Conservation (phyloP, 1,140 invertebrate species). For the Probaryconus sp. region DNA sequence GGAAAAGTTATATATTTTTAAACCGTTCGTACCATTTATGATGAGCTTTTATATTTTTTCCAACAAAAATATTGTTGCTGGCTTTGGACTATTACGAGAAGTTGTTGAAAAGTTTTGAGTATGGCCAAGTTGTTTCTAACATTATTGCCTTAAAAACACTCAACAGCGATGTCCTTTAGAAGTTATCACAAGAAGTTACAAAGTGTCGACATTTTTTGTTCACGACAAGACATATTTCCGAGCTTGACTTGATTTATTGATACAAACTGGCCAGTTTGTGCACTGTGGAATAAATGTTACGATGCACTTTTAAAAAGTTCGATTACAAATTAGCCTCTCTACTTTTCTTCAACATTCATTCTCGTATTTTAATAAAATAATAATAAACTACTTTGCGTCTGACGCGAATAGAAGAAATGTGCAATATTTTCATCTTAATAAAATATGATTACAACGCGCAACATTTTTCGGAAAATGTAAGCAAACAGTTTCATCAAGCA, state of each 20-base stretch:
- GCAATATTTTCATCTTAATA: no score
- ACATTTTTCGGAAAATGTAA: no score
- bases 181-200: slow-evolving; percentile 44
- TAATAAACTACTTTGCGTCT: no score
- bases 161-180: slow-evolving; percentile 35
- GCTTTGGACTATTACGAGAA: slow-evolving; percentile 38
- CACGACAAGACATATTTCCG: slow-evolving; percentile 18
- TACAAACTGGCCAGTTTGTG: slow-evolving; percentile 1
- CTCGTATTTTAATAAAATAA: no score
- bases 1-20: no score
- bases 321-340: no score
- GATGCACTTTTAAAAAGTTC: no score
- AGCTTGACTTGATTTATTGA: slow-evolving; percentile 10
- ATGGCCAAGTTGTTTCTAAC: slow-evolving; percentile 38
- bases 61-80: slow-evolving; percentile 27
- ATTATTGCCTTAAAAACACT: slow-evolving; percentile 45
- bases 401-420: no score
- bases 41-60: no score
- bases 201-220: slow-evolving; percentile 36
- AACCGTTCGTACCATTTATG: no score
- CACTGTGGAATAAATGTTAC: background rate
- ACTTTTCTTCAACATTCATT: no score
- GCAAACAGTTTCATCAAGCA: slow-evolving; percentile 2
- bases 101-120: slow-evolving; percentile 41
- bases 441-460: no score